phyloP scores from a whole-genome alignment of 2,797 vertebrate species.

The Leptoclinus maculatus region DNA sequence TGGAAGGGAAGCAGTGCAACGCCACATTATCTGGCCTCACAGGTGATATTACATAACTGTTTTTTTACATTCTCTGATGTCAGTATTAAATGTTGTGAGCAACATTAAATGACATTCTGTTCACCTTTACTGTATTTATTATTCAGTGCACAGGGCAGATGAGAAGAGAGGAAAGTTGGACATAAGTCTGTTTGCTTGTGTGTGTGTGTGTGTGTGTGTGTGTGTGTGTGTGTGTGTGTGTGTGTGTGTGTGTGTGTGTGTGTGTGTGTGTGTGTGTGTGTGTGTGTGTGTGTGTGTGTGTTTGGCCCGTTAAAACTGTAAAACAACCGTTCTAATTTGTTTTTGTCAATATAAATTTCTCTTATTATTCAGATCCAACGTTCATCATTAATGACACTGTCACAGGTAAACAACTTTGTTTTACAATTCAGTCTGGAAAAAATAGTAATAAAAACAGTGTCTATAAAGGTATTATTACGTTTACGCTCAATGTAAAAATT shows the following conservation, averaged over 20 bases:
- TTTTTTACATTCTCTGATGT: neutral
- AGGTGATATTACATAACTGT: constrained; percentile 18
- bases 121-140: neutral
- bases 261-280: neutral
- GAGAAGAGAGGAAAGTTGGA: neutral
- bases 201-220: neutral
- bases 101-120: neutral
- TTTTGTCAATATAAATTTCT: neutral
- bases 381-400: accelerated
- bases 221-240: neutral
- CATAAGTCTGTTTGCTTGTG: neutral
- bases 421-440: neutral
- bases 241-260: neutral
- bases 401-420: neutral
- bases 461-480: neutral
- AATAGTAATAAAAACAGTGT: neutral
- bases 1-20: accelerated
- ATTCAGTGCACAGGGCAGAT: neutral
- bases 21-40: accelerated
- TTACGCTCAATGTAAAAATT: neutral
- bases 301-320: neutral
- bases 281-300: neutral
- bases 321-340: neutral
- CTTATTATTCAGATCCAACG: accelerated
- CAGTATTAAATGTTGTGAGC: neutral